Evolutionary conservation across 1,140 invertebrate genomes (phyloP), one percentile per base, ranked within the genome.

Genomic region (Rhizoglyphus robini): DNA sequence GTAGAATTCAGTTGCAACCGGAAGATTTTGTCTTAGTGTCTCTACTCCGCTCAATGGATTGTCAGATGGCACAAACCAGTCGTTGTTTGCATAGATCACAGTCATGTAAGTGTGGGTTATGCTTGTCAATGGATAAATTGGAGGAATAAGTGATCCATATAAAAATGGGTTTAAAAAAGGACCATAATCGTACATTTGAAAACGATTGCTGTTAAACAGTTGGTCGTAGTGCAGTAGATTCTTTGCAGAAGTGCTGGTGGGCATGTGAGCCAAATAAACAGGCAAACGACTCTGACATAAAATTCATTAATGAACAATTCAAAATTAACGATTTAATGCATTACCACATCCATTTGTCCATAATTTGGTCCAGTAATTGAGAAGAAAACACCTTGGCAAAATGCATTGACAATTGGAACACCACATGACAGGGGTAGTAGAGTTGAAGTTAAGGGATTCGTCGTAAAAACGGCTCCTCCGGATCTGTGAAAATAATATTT

Each of bases 181-280:
- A 11, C 51, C 51, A 32, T 54, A 23, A 32, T 54, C 51, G 51
- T 54, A 54, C 51, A 27, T 54, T 32, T 54, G 51, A 54, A 54
- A 54, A 8, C 51, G 51, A 32, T 54, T 54, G 23, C 8, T 27
- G 20, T 20, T 5, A 32, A 54, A 54, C 8, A 80, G 77, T 71
- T 80, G 79, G 31, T 73, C 76, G 70, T 73, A 80, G 68, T 81
- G 78, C n/a, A 86, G 76, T 8, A 92, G 71, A 70, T 88, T 88
- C 71, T 83, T 83, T 0, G 83, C 81, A 0, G 89, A 87, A 0
- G 88, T 81, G 4, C 90, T 90, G 1, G 88, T 87, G 3, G 92
- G 91, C 3, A 83, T 83, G 73, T 95, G 87, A 15, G 82, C 81
- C 1, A 87, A 73, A 70, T 90, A 86, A 0, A 86, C 80, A 0